Conservation (phyloP, 2,888 invertebrate genomes). For the Elysia crispata region DNA sequence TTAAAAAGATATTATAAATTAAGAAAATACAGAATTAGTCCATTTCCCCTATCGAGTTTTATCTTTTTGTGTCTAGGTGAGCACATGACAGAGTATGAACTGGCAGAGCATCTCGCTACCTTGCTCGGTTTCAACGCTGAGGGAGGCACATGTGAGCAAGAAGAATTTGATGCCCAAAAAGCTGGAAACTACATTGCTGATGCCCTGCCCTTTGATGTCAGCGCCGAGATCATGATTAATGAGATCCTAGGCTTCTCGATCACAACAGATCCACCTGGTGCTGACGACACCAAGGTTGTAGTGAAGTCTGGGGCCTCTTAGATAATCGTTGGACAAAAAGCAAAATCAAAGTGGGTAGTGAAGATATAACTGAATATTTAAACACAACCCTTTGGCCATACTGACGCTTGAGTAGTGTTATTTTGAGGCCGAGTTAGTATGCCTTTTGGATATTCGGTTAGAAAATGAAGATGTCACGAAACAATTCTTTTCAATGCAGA, state of each 20-base stretch:
- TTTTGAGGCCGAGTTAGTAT: too few species aligned
- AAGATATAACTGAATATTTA: too few species aligned
- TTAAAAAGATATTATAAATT: too few species aligned
- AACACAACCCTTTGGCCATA: background rate
- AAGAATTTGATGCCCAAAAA: slow-evolving; percentile 66
- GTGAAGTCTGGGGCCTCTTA: slow-evolving; percentile 37
- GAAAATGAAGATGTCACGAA: too few species aligned
- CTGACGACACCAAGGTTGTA: slow-evolving; percentile 41
- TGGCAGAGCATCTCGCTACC: slow-evolving; percentile 76
- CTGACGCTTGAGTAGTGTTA: background rate
- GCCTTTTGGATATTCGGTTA: too few species aligned
- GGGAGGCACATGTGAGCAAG: slow-evolving; percentile 75
- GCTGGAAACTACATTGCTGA: slow-evolving; percentile 73
- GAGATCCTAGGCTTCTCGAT: slow-evolving; percentile 75
- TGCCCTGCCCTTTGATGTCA: slow-evolving; percentile 73
- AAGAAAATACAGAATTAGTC: too few species aligned
- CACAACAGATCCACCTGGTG: slow-evolving; percentile 54
- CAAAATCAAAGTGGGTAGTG: background rate
- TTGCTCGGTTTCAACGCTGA: slow-evolving; percentile 75
- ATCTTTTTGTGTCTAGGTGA: slow-evolving; percentile 69
- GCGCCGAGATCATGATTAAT: slow-evolving; percentile 72
- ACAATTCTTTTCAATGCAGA: too few species aligned
- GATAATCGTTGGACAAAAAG: background rate
- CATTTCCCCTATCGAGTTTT: too few species aligned
- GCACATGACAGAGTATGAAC: slow-evolving; percentile 77